Percentiles rank a stretch among this genome's conserved stretches.
phyloP scores from a whole-genome alignment of 92 coral and sea anemone genomes.

The Epizoanthus ramosus region DNA sequence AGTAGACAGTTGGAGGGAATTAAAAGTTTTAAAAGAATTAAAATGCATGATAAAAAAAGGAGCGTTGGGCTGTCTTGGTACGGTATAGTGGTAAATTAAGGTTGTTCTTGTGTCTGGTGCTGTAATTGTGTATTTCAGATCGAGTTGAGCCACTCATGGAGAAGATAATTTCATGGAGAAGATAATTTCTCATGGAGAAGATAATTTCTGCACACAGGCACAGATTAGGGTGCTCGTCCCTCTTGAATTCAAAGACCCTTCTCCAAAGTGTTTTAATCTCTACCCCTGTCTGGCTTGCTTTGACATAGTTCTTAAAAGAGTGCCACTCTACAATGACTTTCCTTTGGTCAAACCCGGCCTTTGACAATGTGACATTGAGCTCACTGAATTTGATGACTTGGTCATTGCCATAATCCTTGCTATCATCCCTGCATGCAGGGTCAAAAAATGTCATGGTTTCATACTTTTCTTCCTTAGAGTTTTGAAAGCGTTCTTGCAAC shows the following conservation, averaged over 20 bases:
- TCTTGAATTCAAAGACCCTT: slow-evolving; percentile 7
- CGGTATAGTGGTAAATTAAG: too few species aligned
- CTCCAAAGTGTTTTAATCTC: slow-evolving; percentile 9
- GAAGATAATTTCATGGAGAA: too few species aligned
- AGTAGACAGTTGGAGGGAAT: too few species aligned
- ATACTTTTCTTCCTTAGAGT: slow-evolving; percentile 11
- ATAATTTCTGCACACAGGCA: slow-evolving; percentile 17
- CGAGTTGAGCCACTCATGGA: too few species aligned
- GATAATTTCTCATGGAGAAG: background rate
- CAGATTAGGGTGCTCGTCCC: slow-evolving; percentile 13
- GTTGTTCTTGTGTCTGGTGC: too few species aligned
- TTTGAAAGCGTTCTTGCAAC: slow-evolving; percentile 21
- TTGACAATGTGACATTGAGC: slow-evolving; percentile 4
- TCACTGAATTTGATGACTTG: slow-evolving; percentile 11
- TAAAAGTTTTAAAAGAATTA: too few species aligned
- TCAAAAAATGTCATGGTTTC: slow-evolving; percentile 32
- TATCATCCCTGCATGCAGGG: slow-evolving; percentile 18
- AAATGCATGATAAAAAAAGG: too few species aligned
- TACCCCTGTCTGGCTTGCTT: slow-evolving; percentile 16
- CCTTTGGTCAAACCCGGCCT: slow-evolving; percentile 14
- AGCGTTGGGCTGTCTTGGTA: too few species aligned
- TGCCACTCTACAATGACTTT: slow-evolving; percentile 22
- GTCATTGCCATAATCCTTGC: slow-evolving; percentile 18
- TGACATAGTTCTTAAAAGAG: slow-evolving; percentile 16
- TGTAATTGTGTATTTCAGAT: too few species aligned